These are phyloP conservation scores for Ctena decussata DNA, from an alignment of 2,888 invertebrate genomes.

Conservation along the genomic window DNA sequence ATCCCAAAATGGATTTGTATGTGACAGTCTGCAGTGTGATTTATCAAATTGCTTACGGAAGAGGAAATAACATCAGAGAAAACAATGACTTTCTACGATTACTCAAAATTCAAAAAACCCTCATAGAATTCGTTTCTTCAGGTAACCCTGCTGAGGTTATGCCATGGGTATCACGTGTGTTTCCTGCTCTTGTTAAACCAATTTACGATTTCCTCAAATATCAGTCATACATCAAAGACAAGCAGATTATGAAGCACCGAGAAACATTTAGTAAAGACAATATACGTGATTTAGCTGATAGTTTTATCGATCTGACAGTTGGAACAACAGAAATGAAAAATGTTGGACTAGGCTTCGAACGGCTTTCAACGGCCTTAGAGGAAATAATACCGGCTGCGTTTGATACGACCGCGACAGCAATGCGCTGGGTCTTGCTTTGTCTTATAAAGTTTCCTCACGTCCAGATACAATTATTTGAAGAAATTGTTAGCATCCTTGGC, in stretches of 20 bases:
- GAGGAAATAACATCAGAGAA: conserved; percentile 11
- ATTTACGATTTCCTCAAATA: conserved; percentile 29
- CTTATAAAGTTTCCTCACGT: not conserved
- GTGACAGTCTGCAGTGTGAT: conserved; percentile 22
- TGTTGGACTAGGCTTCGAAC: no score
- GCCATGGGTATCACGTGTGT: conserved; percentile 45
- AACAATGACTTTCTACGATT: conserved; percentile 26
- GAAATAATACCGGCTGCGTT: not conserved
- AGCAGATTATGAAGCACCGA: conserved; percentile 22
- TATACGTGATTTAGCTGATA: conserved; percentile 60
- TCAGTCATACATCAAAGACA: not conserved
- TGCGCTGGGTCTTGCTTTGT: not conserved
- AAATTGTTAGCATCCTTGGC: not conserved
- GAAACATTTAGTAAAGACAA: conserved; percentile 25
- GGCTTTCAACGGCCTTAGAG: not conserved
- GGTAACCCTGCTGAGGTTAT: conserved; percentile 60
- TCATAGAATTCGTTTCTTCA: conserved; percentile 3
- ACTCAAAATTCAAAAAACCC: not conserved
- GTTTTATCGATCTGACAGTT: conserved; percentile 6
- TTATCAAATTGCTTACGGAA: conserved; percentile 43
- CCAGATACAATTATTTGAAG: not conserved
- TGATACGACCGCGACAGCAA: not conserved
- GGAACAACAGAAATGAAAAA: not conserved
- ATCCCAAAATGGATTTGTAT: not conserved
- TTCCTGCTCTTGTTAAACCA: conserved; percentile 29